These are phyloP conservation scores for Dexiosoma caninum DNA, from an alignment of 2,888 invertebrate species.

Conservation along the genomic window DNA sequence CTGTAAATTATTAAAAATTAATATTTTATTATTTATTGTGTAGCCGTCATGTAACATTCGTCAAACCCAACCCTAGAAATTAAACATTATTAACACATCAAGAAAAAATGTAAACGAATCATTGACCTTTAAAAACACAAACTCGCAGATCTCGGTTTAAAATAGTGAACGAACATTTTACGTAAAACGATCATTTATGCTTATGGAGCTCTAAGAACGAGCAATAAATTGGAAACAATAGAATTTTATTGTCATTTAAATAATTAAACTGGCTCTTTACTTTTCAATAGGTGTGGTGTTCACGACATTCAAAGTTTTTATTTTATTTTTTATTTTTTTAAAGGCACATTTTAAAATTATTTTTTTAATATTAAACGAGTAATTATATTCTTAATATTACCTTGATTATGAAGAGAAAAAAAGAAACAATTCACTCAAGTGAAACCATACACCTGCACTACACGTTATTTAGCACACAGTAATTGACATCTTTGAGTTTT, in stretches of 20 bases:
- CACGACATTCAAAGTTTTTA: conserved; percentile 28
- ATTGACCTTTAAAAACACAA: background rate
- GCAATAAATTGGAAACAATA: background rate
- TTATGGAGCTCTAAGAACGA: background rate
- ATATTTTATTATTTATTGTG: background rate
- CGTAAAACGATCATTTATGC: conserved; percentile 1
- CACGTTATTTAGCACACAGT: background rate
- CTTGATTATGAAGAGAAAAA: background rate
- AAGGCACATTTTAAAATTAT: background rate
- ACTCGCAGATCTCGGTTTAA: background rate
- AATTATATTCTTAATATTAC: background rate
- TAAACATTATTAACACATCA: background rate
- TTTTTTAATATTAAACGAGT: background rate
- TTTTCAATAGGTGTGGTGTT: conserved; percentile 27
- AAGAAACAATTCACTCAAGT: background rate
- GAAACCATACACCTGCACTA: background rate
- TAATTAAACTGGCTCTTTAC: background rate
- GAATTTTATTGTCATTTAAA: background rate
- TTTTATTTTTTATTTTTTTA: background rate
- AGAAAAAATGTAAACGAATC: background rate
- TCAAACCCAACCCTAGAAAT: background rate
- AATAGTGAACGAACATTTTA: background rate
- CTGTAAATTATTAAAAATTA: too few relatives aligned
- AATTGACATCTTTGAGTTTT: background rate
- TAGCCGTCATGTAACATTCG: background rate